Evolutionary conservation across 2,888 invertebrate species (phyloP).

Genomic region (Chromoteleia sp.): DNA sequence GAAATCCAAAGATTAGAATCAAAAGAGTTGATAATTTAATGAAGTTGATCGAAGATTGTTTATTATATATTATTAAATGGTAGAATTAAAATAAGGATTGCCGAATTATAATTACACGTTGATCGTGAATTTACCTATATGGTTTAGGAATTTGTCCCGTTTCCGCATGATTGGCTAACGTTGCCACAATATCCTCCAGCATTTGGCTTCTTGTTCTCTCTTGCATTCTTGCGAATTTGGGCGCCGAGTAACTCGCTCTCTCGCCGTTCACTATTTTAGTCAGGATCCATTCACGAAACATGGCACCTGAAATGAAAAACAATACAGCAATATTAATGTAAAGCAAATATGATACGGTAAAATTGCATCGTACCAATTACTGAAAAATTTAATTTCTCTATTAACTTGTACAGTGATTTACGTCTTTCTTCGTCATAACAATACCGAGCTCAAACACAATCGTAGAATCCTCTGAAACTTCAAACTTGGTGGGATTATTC

Average conservation of each 20-base stretch:
- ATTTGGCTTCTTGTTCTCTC: slow-evolving; percentile 96
- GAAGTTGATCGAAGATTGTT: no score
- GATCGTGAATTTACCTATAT: slow-evolving; percentile 87
- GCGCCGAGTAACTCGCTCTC: slow-evolving; percentile 96
- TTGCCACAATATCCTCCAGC: slow-evolving; percentile 97
- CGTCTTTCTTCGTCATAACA: slow-evolving; percentile 13
- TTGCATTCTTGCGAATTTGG: slow-evolving; percentile 97
- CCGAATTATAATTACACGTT: slow-evolving; percentile 2
- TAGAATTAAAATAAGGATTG: neutral
- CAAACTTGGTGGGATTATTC: slow-evolving; percentile 39
- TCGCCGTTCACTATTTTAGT: slow-evolving; percentile 98
- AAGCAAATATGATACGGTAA: no score
- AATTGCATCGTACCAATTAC: no score
- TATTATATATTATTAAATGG: no score
- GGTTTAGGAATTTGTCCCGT: slow-evolving; percentile 98
- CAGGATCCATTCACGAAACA: slow-evolving; percentile 97
- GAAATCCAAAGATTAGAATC: no score
- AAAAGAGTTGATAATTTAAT: no score
- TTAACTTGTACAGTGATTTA: slow-evolving; percentile 16
- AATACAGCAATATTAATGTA: no score
- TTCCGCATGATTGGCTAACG: slow-evolving; percentile 96
- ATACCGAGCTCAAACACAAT: slow-evolving; percentile 21
- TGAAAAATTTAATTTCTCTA: neutral
- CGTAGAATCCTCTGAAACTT: slow-evolving; percentile 37
- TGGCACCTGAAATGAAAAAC: slow-evolving; percentile 86